phyloP scores from a whole-genome alignment of 2,113 vertebrate species.

The Ceyx cyanopectus region DNA sequence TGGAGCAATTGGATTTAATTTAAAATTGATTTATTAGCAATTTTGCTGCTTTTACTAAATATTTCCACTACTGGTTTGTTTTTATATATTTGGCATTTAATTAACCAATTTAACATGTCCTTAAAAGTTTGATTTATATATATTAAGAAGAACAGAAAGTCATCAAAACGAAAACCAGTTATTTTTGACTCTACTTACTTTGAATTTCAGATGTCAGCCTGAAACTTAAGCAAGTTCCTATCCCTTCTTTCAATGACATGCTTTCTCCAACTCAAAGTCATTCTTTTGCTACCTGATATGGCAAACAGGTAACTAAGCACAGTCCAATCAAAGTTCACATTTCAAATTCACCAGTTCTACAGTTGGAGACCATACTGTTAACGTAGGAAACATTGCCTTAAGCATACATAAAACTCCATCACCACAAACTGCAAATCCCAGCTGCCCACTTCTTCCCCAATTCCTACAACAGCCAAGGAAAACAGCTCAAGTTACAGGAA shows the following conservation, averaged over 20 bases:
- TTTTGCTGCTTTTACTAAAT: not conserved
- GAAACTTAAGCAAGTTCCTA: not conserved
- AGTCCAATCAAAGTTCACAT: not conserved
- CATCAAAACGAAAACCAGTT: not conserved
- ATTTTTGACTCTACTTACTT: not conserved
- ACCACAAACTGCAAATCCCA: not conserved
- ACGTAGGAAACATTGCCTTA: no score
- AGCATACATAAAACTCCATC: not conserved
- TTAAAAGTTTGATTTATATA: not conserved
- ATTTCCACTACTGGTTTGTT: not conserved
- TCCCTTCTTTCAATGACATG: not conserved
- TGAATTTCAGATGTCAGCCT: not conserved
- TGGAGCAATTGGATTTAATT: no score
- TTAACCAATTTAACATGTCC: not conserved
- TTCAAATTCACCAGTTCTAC: not conserved
- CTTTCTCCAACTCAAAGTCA: not conserved
- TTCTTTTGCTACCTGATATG: not conserved
- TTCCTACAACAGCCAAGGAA: not conserved
- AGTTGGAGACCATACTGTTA: not conserved
- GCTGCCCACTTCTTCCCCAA: not conserved
- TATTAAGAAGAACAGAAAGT: not conserved
- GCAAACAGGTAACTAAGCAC: not conserved
- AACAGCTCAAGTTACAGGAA: rapidly evolving
- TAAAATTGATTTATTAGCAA: not conserved
- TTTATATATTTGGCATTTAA: not conserved